Conservation (phyloP, 2,113 vertebrate genomes). For the Hipposideros armiger region DNA sequence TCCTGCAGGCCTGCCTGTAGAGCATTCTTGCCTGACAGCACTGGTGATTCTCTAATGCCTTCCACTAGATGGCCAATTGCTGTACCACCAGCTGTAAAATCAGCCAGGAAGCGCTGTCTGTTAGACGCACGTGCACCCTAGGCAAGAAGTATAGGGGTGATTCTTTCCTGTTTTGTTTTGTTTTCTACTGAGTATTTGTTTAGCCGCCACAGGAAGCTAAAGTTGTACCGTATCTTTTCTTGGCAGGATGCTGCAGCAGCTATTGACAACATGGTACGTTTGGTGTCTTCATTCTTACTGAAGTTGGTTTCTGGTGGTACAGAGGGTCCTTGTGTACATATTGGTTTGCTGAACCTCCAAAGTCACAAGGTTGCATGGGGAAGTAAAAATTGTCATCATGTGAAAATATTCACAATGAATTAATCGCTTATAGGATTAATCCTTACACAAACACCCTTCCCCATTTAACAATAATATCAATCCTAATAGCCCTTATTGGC, state of each 20-base stretch:
- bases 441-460: neutral
- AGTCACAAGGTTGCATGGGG: neutral
- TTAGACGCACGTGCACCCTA: neutral
- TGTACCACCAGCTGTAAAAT: neutral
- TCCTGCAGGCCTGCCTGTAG: neutral
- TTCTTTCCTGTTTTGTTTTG: neutral
- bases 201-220: neutral
- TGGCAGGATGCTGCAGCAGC: constrained; percentile 96
- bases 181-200: neutral
- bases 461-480: neutral
- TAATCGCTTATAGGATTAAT: constrained; percentile 5
- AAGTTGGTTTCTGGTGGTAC: constrained; percentile 38
- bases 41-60: neutral
- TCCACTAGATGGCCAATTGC: neutral
- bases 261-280: constrained; percentile 96
- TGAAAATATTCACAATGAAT: constrained; percentile 40
- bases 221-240: neutral
- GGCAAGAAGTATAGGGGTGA: neutral
- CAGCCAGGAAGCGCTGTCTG: neutral
- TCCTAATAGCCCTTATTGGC: neutral
- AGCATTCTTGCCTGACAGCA: neutral
- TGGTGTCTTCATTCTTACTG: neutral
- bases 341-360: neutral
- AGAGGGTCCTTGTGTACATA: neutral
- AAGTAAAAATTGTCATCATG: neutral